Evolutionary conservation across 2,113 vertebrate genomes (phyloP).

Genomic region (Grantiella picta): DNA sequence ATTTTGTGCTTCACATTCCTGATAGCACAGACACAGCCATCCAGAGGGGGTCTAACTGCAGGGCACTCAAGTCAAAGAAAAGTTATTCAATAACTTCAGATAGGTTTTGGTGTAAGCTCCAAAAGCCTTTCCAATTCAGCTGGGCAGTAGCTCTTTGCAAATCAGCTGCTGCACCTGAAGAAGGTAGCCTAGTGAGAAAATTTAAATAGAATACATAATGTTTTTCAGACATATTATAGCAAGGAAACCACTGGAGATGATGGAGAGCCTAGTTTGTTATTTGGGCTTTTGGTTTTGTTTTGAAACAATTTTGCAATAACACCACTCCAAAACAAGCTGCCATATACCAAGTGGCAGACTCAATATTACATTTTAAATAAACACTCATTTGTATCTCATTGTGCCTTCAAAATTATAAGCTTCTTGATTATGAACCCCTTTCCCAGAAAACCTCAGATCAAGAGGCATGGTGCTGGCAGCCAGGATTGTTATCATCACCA

Average conservation of each 20-base stretch:
- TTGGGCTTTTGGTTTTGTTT: neutral
- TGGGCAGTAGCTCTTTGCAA: neutral
- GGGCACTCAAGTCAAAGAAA: neutral
- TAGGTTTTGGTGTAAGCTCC: neutral
- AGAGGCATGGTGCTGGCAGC: neutral
- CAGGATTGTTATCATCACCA: neutral
- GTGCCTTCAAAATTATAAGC: neutral
- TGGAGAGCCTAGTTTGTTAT: neutral
- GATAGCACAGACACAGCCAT: neutral
- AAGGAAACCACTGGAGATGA: neutral
- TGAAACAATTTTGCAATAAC: neutral
- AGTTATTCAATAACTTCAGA: neutral
- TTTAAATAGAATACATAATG: neutral
- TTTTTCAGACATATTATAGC: neutral
- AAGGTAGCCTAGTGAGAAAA: neutral
- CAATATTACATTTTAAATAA: neutral
- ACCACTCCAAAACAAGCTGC: neutral
- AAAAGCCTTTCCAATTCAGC: neutral
- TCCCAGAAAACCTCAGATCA: neutral
- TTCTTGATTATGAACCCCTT: neutral
- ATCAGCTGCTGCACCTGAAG: neutral
- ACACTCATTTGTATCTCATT: neutral
- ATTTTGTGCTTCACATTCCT: neutral
- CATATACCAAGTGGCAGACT: neutral
- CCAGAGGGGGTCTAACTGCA: rapidly evolving